These are phyloP conservation scores for Clarias magur DNA, from an alignment of 2,113 vertebrate genomes.

Conservation along the genomic window DNA sequence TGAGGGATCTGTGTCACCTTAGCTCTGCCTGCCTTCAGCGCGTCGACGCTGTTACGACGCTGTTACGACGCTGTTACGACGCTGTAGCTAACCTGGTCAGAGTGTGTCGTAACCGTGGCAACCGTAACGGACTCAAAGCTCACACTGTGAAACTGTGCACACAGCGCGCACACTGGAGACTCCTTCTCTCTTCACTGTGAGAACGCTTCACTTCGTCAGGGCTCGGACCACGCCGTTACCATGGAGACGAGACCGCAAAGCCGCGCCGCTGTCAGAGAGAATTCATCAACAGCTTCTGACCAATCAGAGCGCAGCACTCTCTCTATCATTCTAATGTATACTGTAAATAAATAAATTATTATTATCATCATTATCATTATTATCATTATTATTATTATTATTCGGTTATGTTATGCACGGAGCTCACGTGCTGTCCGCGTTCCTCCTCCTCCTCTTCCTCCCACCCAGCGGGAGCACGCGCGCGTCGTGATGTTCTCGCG, in stretches of 20 bases:
- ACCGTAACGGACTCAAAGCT: too few relatives aligned
- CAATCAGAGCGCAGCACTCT: not conserved
- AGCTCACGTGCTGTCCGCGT: not conserved
- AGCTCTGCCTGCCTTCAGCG: too few relatives aligned
- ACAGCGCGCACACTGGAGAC: too few relatives aligned
- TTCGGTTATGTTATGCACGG: not conserved
- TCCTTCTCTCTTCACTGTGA: too few relatives aligned
- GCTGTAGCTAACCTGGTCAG: too few relatives aligned
- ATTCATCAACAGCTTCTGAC: not conserved
- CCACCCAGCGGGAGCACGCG: constrained; percentile 28
- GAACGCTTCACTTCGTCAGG: too few relatives aligned
- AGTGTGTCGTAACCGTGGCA: too few relatives aligned
- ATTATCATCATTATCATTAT: not conserved
- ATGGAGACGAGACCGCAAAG: not conserved
- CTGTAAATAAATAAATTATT: not conserved
- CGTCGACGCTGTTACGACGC: too few relatives aligned
- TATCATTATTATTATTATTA: not conserved
- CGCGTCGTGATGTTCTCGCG: constrained; percentile 21
- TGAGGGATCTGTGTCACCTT: too few relatives aligned
- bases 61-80: too few relatives aligned
- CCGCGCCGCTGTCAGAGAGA: not conserved
- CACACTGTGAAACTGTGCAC: too few relatives aligned
- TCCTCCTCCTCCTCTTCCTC: not conserved
- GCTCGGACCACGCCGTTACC: not conserved
- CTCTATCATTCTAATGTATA: too few relatives aligned